Base-by-base conservation (phyloP, 1,140 invertebrate species). In the Pristionchus pacificus region DNA sequence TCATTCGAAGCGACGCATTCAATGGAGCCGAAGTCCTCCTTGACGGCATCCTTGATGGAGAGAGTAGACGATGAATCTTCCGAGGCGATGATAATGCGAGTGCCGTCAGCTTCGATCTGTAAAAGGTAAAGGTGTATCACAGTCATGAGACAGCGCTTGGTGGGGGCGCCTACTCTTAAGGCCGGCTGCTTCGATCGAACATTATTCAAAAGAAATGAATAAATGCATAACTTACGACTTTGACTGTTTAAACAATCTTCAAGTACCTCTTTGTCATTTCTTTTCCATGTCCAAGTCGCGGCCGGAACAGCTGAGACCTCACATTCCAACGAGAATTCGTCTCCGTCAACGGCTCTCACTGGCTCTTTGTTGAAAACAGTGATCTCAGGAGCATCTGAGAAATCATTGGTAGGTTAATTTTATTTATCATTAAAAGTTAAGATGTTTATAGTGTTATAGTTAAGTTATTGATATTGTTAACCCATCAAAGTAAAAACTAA, bases 311-410 rank as follows among this genome's bases (percentile, higher is more conserved):
- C 72, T 15, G 68, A 71, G 3, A 71, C 72, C 14, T 71, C 68
- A 33, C 72, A 74, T 32, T 66, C 71, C 55, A 74, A 30, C 1
- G 68, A 59, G 6, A 63, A 69, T 49, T 69, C 65, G 24, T 74
- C 58, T 60, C 72, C 72, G 49, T 70, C 32, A 29, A 27, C 65
- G 1, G 68, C 71, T 25, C 72, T 60, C 15, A 71, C 32, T 25
- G 38, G n/a, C 19, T 62, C 27, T 2, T 59, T 61, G 24, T 61
- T 65, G 25, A 62, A 65, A 24, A 32, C 49, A 29, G 25, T 58
- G 27, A 74, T 69, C 19, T 59, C 32, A 28, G 72, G 72, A 28
- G 72, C 32, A 38, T 74, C 72, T 74, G 60, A 74, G 71, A 74
- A 15, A 58, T 13, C 32, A 6, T 33, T 28, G 24, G 14, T 70